These are phyloP conservation scores for Glaucidium brasilianum DNA, from an alignment of 2,113 vertebrate species.

Conservation along the genomic window DNA sequence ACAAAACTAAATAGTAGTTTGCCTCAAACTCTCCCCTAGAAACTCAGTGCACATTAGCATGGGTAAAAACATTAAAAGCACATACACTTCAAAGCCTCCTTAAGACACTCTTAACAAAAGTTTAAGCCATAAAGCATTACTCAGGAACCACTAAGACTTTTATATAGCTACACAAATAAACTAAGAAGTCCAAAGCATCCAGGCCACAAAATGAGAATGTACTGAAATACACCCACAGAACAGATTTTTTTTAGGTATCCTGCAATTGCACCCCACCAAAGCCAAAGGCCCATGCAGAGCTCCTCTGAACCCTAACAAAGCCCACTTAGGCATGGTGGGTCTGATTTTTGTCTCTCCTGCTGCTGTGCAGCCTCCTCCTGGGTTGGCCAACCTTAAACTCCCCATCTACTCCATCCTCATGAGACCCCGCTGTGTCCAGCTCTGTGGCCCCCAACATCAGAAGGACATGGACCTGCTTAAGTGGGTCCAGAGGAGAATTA, in stretches of 20 bases:
- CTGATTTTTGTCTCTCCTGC: neutral
- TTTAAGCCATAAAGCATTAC: neutral
- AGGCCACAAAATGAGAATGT: neutral
- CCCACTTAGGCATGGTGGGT: neutral
- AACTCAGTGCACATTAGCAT: neutral
- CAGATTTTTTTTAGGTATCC: constrained; percentile 1
- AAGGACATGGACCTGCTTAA: neutral
- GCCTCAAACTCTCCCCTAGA: neutral
- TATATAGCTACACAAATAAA: neutral
- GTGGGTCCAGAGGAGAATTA: neutral
- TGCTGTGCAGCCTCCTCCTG: neutral
- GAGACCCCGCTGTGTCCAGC: neutral
- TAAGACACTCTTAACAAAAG: neutral
- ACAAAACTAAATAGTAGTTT: neutral
- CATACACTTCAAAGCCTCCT: neutral
- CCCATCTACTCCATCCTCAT: neutral
- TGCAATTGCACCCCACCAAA: neutral
- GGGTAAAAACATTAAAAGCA: neutral
- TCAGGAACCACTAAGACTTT: neutral
- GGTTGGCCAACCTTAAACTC: no score
- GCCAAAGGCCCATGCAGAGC: neutral
- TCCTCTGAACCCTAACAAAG: neutral
- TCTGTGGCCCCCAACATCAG: neutral
- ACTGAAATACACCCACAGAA: neutral
- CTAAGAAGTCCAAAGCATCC: neutral